Conservation (phyloP, 2,888 invertebrate genomes). For the Drosophila stalkeri region DNA sequence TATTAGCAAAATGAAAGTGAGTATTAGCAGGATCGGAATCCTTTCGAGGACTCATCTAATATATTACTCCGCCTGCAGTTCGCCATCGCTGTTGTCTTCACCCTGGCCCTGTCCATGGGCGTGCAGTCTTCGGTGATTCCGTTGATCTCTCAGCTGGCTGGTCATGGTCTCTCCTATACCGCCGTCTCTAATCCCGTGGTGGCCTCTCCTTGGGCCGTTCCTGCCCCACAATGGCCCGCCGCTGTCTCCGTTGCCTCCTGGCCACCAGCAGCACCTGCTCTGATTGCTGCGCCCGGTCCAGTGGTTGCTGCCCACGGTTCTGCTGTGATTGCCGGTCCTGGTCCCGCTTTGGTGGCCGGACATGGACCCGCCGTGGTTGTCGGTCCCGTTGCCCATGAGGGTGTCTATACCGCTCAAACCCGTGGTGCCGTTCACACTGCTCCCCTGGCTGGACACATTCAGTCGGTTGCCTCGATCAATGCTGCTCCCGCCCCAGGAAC, state of each 20-base stretch:
- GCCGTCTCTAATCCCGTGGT: constrained; percentile 71
- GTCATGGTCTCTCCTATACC: constrained; percentile 79
- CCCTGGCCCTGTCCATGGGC: constrained; percentile 82
- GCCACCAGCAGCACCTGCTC: constrained; percentile 46
- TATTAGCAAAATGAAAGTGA: constrained; percentile 79
- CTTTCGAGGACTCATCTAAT: neutral
- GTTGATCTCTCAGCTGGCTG: constrained; percentile 70
- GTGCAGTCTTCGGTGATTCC: constrained; percentile 82
- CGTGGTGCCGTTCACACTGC: constrained; percentile 82
- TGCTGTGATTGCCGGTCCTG: constrained; percentile 46
- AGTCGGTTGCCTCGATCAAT: constrained; percentile 81
- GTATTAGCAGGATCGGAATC: constrained; percentile 39
- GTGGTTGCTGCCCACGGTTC: constrained; percentile 49
- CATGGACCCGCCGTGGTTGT: constrained; percentile 67
- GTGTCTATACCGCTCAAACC: constrained; percentile 81
- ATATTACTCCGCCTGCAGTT: constrained; percentile 60
- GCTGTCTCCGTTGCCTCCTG: constrained; percentile 60
- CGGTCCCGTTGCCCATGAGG: constrained; percentile 73
- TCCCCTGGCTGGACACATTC: constrained; percentile 79
- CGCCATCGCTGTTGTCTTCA: constrained; percentile 75
- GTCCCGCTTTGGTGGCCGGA: constrained; percentile 36
- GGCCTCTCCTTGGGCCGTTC: constrained; percentile 59
- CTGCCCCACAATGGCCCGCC: constrained; percentile 52
- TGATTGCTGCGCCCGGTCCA: constrained; percentile 43
- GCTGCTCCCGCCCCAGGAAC: constrained; percentile 82